phyloP scores from a whole-genome alignment of 2,113 vertebrate genomes.

The Oncorhynchus nerka region DNA sequence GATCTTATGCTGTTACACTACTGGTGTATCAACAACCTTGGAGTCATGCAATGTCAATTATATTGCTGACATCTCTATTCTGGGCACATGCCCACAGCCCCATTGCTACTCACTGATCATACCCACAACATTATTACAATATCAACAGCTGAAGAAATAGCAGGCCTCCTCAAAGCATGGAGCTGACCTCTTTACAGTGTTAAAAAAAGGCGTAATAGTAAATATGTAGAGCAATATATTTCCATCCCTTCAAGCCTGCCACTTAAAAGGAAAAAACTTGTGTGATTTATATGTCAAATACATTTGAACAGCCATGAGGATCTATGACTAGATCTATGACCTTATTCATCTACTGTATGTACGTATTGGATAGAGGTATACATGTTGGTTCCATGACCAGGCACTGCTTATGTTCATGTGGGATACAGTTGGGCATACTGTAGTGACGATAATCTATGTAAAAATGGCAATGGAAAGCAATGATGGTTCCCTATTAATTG shows the following conservation, averaged over 20 bases:
- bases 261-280: constrained; percentile 27
- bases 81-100: neutral
- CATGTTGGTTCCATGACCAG: too few relatives aligned
- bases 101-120: neutral
- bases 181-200: constrained; percentile 43
- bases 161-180: neutral
- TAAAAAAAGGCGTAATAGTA: constrained; percentile 38
- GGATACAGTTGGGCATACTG: too few relatives aligned
- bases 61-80: neutral
- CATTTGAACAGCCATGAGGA: neutral
- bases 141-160: constrained; percentile 9
- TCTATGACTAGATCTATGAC: too few relatives aligned
- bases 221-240: constrained; percentile 36
- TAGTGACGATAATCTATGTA: too few relatives aligned
- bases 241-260: constrained; percentile 23
- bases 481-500: too few relatives aligned
- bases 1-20: too few relatives aligned
- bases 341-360: neutral
- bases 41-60: neutral
- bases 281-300: constrained; percentile 22
- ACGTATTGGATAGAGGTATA: too few relatives aligned
- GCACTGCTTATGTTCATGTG: too few relatives aligned
- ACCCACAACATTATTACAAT: neutral
- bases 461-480: too few relatives aligned
- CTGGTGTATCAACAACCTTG: too few relatives aligned